Evolutionary conservation across 2,797 vertebrate species (phyloP), one percentile per base, ranked within the genome.

Genomic region (Acipenser oxyrinchus): DNA sequence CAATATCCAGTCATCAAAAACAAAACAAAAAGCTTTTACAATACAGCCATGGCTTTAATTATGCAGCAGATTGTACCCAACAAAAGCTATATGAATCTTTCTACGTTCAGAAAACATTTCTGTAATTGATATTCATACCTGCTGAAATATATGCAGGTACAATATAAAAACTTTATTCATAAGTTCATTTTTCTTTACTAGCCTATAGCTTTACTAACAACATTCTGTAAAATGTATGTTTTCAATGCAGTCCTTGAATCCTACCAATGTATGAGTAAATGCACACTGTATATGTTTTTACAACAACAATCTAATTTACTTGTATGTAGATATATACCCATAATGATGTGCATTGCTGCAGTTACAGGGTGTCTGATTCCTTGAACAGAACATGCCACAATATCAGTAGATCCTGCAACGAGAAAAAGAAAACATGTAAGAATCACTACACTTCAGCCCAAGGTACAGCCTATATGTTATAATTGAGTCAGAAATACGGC

Each of bases 351-450:
- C 74, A 99, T 77, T 0, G 95, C 68, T 18, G 95, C 94, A 63
- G 95, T 98, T 71, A 91, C 85, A 2, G 89, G 83, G 48, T 95
- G 93, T 77, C 91, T 80, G 65, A 93, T 78, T 75, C 96, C 97
- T 74, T 94, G 88, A 66, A 98, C 87, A 48, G 94, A 97, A 78
- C 93, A 91, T 49, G 94, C 91, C 79, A 98, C 75, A 62, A 92
- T 72, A 61, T 98, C 94, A 49, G 93, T 94, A 48, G 95, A 95
- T 70, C 95, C 95, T 98, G 76, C n/a, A 74, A 74, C 77, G 70
- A 37, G 1, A 70, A 15, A 53, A 48, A 67, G 6, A 70, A 60
- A 10, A 9, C 52, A 49, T 37, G 23, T 37, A 37, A 37, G 23
- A 37, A 37, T 37, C 23, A 37, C 23, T 37, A 37, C 23, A 37